Evolutionary conservation across 2,113 vertebrate genomes (phyloP), one percentile per base, ranked within the genome.

Genomic region (Plecotus auritus): DNA sequence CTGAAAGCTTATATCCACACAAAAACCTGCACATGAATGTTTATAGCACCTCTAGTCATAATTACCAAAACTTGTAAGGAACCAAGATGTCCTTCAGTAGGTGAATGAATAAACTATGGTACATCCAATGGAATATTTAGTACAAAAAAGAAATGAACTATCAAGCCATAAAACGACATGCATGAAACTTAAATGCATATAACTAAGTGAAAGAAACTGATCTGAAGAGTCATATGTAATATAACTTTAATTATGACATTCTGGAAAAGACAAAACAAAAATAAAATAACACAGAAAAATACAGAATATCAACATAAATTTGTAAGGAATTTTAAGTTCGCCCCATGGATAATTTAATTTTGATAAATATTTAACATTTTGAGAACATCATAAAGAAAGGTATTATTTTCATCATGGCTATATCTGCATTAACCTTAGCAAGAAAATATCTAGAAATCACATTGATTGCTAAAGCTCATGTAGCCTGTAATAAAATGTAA

Each of bases 281-380:
- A 32, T 45, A 66, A 82, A 64, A 85, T 18, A n/a, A 73, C 23
- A 85, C 9, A 78, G 9, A 88, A 83, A 96, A 76, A 90, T 74
- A 73, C 0, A 93, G 45, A 83, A 23, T 72, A 49, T 40, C 54
- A 84, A 94, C 73, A 96, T 84, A 95, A 90, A 74, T 59, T 80
- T 83, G 0, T 76, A 92, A 91, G 69, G 16, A 84, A 9, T 90
- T 92, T 92, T 49, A 56, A 47, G 32, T 85, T 61, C 69, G 30
- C 1, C 86, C 91, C 70, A 80, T 85, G 22, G 54, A 82, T 7
- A 77, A 69, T 5, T 92, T 93, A 86, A 85, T 66, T 81, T 76
- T 94, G 64, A 96, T 35, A 81, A 0, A 69, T 64, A 69, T 69
- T 78, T 30, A 90, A 88, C 20, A 89, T 66, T 91, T 88, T 72